Evolutionary conservation across 2,797 vertebrate species (phyloP), one percentile per base, ranked within the genome.

Genomic region (Sebastes itinus): DNA sequence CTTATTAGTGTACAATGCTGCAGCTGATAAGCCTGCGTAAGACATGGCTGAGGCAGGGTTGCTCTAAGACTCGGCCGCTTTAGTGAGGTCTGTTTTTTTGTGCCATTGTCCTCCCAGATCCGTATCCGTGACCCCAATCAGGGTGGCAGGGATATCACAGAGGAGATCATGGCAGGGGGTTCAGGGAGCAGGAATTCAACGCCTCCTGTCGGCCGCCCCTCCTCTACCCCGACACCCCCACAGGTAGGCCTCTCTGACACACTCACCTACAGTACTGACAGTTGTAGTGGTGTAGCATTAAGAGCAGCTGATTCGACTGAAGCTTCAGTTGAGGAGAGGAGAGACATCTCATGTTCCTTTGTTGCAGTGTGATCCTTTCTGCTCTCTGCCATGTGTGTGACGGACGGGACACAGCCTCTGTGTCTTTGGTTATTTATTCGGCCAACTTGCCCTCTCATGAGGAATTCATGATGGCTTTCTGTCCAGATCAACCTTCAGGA

Each of bases 41-140:
- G 25, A 42, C 20, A 27, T 30, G 61, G 22, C 35, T 18, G 56
- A 77, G 1, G 1, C 20, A 10, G 5, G 23, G 56, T 38, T 16
- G 73, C 70, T 67, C 7, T 6, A 13, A 70, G 82, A 92, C 72
- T 64, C 42, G 22, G 42, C 65, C 61, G 86, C 92, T 94, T 92
- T 90, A 94, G 94, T 94, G 81, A 91, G 90, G 68, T 87, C 56
- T 91, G 64, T 90, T 80, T 35, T 35, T 63, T 87, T 84, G 87
- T 78, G 69, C 79, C 84, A 87, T 93, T 94, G 91, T 93, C 83
- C 88, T 92, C 78, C 1, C 88, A 99, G 99, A 99, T 99, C 95
- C 97, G 99, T 88, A 99, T 99, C 91, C 96, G 99, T 77, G 99
- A 99, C 95, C 99, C 98, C 73, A 99, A 98, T 94, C 99, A 99